These are phyloP conservation scores for Hemicrepidius hirtus DNA, from an alignment of 2,888 invertebrate species.

Conservation along the genomic window DNA sequence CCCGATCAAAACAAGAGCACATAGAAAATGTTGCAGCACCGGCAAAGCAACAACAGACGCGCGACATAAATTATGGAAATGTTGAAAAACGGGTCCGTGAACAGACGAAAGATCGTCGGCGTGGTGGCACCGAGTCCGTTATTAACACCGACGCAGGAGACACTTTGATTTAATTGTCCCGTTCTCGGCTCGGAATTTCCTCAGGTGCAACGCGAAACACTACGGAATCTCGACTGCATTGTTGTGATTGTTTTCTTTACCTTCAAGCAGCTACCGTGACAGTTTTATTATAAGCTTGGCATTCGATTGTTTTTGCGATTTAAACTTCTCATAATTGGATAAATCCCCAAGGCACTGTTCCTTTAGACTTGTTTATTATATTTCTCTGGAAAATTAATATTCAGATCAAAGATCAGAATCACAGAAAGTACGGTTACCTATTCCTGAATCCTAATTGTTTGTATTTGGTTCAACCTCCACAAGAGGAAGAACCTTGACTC, in stretches of 20 bases:
- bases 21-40: conserved; percentile 5
- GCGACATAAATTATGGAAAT: conserved; percentile 65
- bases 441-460: too few species aligned
- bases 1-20: conserved; percentile 37
- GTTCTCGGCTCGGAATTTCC: conserved; percentile 65
- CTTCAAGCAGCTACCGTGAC: conserved; percentile 59
- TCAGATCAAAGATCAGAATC: neutral
- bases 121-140: conserved; percentile 64
- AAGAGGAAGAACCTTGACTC: too few species aligned
- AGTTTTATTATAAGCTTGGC: conserved; percentile 61
- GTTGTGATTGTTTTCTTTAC: conserved; percentile 55
- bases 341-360: neutral
- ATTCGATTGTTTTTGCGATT: conserved; percentile 55
- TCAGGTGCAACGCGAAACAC: conserved; percentile 65
- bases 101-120: conserved; percentile 57
- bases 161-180: conserved; percentile 70
- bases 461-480: too few species aligned
- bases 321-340: conserved; percentile 55
- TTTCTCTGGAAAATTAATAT: conserved; percentile 15
- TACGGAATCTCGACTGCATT: conserved; percentile 57
- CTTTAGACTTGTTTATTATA: conserved; percentile 17
- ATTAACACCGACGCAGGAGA: conserved; percentile 66
- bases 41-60: conserved; percentile 54
- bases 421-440: too few species aligned
- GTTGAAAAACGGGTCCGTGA: conserved; percentile 58